Percentiles rank a stretch among this genome's conserved stretches.
Evolutionary conservation across 2,888 invertebrate species (phyloP).

Genomic region (Drosophila helvetica): DNA sequence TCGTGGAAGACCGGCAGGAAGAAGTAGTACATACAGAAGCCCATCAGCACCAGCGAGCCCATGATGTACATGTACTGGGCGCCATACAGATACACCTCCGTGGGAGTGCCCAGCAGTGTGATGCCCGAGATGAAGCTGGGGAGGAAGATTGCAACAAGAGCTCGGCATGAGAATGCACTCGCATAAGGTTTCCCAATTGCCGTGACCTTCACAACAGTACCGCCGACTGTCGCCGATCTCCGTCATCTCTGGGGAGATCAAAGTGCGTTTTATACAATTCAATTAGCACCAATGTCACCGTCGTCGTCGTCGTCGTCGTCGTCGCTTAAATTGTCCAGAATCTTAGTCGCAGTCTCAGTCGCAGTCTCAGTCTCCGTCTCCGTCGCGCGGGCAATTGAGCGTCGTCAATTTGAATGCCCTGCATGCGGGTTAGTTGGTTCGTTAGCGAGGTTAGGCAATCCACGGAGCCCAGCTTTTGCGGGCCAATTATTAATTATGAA

Average conservation of each 20-base stretch:
- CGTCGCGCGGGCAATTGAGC: conserved; percentile 10
- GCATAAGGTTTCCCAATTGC: not conserved
- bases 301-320: conserved; percentile 10
- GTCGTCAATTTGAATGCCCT: conserved; percentile 36
- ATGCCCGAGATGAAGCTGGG: conserved; percentile 90
- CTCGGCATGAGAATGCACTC: not conserved
- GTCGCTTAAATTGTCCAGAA: not conserved
- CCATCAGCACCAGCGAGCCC: conserved; percentile 85
- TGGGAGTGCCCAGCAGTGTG: conserved; percentile 90
- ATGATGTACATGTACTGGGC: conserved; percentile 88
- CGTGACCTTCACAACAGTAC: conserved; percentile 60
- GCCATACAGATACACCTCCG: conserved; percentile 91
- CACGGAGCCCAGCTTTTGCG: not conserved
- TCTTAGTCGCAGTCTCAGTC: conserved; percentile 7
- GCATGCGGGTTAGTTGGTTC: conserved; percentile 16
- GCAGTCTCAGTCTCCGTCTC: conserved; percentile 6
- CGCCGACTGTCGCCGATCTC: not conserved
- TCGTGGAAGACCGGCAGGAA: conserved; percentile 90
- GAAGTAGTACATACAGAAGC: conserved; percentile 86
- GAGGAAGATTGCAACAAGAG: conserved; percentile 41
- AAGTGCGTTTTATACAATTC: conserved; percentile 76
- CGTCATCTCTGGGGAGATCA: conserved; percentile 51
- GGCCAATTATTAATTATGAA: conserved; percentile 57
- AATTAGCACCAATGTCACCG: conserved; percentile 58
- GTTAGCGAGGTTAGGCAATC: conserved; percentile 10